A percentile compares a stretch with the other conserved stretches of the same genome.
phyloP scores from a whole-genome alignment of 2,888 invertebrate genomes.

The Pteria penguin region DNA sequence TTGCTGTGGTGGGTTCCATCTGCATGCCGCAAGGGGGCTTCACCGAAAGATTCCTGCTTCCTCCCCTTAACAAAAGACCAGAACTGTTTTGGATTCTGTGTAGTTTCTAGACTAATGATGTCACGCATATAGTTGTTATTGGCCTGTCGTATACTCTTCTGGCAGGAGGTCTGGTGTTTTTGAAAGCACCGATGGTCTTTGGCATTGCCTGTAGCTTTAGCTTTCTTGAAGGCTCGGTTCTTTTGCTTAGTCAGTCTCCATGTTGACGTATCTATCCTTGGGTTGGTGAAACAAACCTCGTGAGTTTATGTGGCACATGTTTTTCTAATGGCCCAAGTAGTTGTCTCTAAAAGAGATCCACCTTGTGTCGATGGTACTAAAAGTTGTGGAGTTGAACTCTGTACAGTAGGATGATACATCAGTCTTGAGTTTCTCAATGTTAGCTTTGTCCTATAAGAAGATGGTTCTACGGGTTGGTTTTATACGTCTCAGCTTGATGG shows the following conservation, averaged over 20 bases:
- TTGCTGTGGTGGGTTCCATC: slow-evolving; percentile 12
- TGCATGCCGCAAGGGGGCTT: not conserved
- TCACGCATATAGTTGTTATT: slow-evolving; percentile 7
- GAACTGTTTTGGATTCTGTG: slow-evolving; percentile 6
- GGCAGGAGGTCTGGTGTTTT: not conserved
- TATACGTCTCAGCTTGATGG: not conserved
- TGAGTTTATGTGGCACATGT: not conserved
- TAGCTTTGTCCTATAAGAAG: slow-evolving; percentile 1
- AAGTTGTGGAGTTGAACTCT: not conserved
- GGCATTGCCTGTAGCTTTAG: not conserved
- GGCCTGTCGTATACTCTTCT: slow-evolving; percentile 10
- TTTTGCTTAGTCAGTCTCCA: slow-evolving; percentile 5
- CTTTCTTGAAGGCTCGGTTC: slow-evolving; percentile 2
- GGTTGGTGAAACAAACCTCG: not conserved
- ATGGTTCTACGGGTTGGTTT: slow-evolving; percentile 7
- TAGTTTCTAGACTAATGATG: not conserved
- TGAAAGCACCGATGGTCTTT: not conserved
- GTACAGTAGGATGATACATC: not conserved
- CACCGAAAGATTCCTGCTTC: slow-evolving; percentile 6
- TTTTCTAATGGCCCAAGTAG: not conserved
- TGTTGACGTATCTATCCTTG: not conserved
- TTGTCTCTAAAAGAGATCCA: not conserved
- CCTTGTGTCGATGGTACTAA: not conserved
- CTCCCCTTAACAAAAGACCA: not conserved
- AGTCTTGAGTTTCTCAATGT: not conserved